Percentiles rank a stretch among this genome's conserved stretches.
Conservation (phyloP, 2,113 vertebrate species). For the Ivindomyrus marchei region DNA sequence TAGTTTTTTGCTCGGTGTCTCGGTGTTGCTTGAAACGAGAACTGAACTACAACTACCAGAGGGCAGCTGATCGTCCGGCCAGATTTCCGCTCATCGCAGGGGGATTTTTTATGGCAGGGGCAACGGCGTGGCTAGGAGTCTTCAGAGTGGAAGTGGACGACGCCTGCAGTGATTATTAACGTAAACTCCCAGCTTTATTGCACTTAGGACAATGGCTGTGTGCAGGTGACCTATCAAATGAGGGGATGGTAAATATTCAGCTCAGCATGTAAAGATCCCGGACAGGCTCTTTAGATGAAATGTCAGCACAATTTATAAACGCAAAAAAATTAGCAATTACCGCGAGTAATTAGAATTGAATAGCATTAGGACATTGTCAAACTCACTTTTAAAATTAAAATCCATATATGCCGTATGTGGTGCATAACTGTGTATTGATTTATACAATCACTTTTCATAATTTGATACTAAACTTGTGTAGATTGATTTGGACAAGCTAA, state of each 20-base stretch:
- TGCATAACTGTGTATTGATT: background rate
- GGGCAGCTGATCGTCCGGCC: background rate
- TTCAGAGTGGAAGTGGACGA: background rate
- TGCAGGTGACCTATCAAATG: background rate
- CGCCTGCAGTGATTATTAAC: background rate
- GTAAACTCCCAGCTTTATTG: background rate
- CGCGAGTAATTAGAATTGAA: background rate
- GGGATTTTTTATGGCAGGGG: background rate
- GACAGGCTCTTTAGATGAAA: background rate
- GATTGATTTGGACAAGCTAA: background rate
- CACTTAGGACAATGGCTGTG: background rate
- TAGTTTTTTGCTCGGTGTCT: conserved; percentile 11
- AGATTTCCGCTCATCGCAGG: background rate
- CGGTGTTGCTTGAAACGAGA: no score
- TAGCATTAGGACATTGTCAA: background rate
- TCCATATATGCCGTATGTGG: background rate
- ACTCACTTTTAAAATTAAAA: background rate
- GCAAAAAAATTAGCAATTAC: background rate
- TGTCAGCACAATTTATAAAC: background rate
- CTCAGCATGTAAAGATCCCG: background rate
- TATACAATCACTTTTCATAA: background rate
- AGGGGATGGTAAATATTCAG: background rate
- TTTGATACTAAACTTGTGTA: background rate
- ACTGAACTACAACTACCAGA: conserved; percentile 20
- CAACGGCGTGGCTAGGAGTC: background rate